phyloP scores from a whole-genome alignment of 2,888 invertebrate genomes.

The Nomada lathburiana region DNA sequence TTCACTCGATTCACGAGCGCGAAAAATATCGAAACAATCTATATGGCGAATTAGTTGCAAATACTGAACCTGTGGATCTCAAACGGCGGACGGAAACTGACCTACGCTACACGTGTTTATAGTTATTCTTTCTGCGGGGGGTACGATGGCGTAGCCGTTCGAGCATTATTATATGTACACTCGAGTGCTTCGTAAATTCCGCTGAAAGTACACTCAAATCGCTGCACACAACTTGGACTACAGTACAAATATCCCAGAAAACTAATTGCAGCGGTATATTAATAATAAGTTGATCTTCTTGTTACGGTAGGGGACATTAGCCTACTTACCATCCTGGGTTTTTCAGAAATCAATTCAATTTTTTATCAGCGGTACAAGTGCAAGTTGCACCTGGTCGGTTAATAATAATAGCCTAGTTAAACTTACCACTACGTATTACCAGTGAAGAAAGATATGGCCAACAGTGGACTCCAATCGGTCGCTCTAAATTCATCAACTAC shows the following conservation, averaged over 20 bases:
- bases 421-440: not conserved
- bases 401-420: conserved; percentile 23
- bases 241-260: conserved; percentile 5
- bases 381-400: conserved; percentile 8
- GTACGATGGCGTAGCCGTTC: not conserved
- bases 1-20: not conserved
- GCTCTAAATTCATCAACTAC: not conserved
- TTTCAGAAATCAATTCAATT: not conserved
- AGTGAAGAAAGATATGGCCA: not conserved
- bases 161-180: conserved; percentile 22
- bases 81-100: conserved; percentile 47
- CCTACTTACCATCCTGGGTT: not conserved
- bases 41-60: not conserved
- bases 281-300: conserved; percentile 6
- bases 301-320: not conserved
- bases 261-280: conserved; percentile 29
- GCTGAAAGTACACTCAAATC: not conserved
- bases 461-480: not conserved
- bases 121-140: conserved; percentile 39
- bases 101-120: conserved; percentile 55
- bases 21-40: not conserved
- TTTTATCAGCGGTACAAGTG: not conserved
- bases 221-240: not conserved
- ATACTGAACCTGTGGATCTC: not conserved
- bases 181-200: conserved; percentile 17